Evolutionary conservation across 2,113 vertebrate genomes (phyloP), one percentile per base, ranked within the genome.

Genomic region (Pithys albifrons): DNA sequence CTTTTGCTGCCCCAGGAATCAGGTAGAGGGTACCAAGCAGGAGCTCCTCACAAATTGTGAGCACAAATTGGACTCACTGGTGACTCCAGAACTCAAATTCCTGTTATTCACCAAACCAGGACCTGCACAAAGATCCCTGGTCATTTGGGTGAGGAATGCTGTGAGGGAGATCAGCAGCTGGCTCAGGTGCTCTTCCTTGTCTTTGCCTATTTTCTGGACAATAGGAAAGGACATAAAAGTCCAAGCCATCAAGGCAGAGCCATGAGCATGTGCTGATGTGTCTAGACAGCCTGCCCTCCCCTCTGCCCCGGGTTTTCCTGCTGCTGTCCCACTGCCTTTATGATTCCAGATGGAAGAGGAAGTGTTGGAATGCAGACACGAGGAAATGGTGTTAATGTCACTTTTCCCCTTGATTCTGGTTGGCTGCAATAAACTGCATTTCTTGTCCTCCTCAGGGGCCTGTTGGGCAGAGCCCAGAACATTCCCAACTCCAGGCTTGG

Each of bases 61-160:
- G 49, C 1, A 4, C 10, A 9, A 20, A 13, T 9, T 14, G 37
- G 54, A 85, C 49, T 12, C 66, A 70, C 5, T 0, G 0, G 5
- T 28, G 22, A 37, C 33, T 71, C 27, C 54, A 88, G 58, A 88
- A 28, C n/a, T 72, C 22, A 1, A 7, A 14, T 2, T 59, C 24
- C 48, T 62, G 27, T 14, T 0, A 0, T 14, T 35, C 31, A 64
- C 45, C 39, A 54, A 39, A 28, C 35, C 49, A 54, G 51, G 59
- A 57, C 22, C 41, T 28, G 55, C 55, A 18, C 18, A 55, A 66
- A 88, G 41, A 10, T 41, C 57, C 35, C 16, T 15, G 33, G 8
- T 14, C 5, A 0, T 75, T 19, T 31, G 28, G 45, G 35, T 41
- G 66, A 70, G 73, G 25, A 74, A 41, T 37, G 3, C 27, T 35